phyloP scores from a whole-genome alignment of 2,113 vertebrate species.

The Spilogale gracilis region DNA sequence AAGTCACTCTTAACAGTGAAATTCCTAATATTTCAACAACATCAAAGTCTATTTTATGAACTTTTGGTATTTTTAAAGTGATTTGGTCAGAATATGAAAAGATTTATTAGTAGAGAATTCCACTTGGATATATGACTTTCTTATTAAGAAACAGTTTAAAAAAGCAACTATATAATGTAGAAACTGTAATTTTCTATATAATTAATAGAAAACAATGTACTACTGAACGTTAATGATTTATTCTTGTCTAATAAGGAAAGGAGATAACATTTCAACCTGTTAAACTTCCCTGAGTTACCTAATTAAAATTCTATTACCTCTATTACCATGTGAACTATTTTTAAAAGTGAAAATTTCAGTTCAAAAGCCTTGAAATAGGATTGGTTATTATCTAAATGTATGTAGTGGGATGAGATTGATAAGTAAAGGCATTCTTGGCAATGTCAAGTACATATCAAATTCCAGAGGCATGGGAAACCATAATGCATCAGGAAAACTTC shows the following conservation, averaged over 20 bases:
- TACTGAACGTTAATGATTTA: background rate
- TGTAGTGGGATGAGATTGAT: background rate
- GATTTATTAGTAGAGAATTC: background rate
- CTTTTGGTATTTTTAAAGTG: slow-evolving; percentile 6
- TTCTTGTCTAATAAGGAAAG: background rate
- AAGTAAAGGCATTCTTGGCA: background rate
- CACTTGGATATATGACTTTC: background rate
- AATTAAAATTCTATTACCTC: background rate
- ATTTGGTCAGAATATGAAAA: slow-evolving; percentile 21
- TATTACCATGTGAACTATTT: background rate
- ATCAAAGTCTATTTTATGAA: background rate
- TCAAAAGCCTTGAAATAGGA: background rate
- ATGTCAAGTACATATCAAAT: background rate
- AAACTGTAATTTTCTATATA: background rate
- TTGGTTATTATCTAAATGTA: background rate
- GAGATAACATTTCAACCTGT: background rate
- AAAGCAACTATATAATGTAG: background rate
- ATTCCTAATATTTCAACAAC: background rate
- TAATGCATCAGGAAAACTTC: background rate
- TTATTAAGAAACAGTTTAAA: background rate
- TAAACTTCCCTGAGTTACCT: background rate
- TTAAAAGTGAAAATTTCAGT: background rate
- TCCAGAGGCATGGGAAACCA: background rate
- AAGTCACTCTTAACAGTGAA: background rate
- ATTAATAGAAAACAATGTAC: background rate